Conservation (phyloP, 2,113 vertebrate genomes). For the Clarias batrachus region DNA sequence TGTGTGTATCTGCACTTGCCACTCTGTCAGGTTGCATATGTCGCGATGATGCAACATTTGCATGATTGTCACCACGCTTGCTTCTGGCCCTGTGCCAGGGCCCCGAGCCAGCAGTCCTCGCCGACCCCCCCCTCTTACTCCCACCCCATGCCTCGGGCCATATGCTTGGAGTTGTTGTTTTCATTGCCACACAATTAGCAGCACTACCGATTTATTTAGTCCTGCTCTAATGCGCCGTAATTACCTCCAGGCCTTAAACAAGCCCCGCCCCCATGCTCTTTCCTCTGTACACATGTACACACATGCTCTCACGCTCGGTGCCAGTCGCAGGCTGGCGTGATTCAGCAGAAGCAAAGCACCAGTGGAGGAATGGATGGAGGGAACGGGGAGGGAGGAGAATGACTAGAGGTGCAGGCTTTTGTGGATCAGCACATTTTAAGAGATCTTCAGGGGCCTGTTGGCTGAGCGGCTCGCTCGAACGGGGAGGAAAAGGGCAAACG, state of each 20-base stretch:
- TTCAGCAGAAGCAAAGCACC: slow-evolving; percentile 57
- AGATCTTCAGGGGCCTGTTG: slow-evolving; percentile 79
- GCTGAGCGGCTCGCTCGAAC: slow-evolving; percentile 61
- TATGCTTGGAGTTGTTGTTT: slow-evolving; percentile 77
- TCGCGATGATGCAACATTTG: slow-evolving; percentile 49
- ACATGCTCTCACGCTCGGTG: background rate
- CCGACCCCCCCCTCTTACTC: slow-evolving; percentile 56
- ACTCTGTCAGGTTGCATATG: slow-evolving; percentile 48
- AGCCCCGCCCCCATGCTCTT: slow-evolving; percentile 54
- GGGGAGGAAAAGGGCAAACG: slow-evolving; percentile 76
- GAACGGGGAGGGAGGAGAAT: slow-evolving; percentile 53
- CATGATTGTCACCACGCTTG: slow-evolving; percentile 66
- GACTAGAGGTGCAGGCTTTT: slow-evolving; percentile 65
- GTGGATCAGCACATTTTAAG: slow-evolving; percentile 78
- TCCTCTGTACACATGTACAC: slow-evolving; percentile 53
- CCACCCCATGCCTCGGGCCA: slow-evolving; percentile 69
- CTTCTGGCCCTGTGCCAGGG: slow-evolving; percentile 71
- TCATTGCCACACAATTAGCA: slow-evolving; percentile 77
- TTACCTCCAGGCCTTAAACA: slow-evolving; percentile 76
- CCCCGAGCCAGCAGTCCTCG: slow-evolving; percentile 52
- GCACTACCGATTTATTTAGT: slow-evolving; percentile 78
- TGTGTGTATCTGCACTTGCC: slow-evolving; percentile 16
- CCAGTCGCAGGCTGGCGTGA: slow-evolving; percentile 52
- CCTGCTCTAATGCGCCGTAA: slow-evolving; percentile 78
- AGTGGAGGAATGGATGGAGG: slow-evolving; percentile 38